Evolutionary conservation across 2,113 vertebrate genomes (phyloP).

Genomic region (Pardalotus punctatus): DNA sequence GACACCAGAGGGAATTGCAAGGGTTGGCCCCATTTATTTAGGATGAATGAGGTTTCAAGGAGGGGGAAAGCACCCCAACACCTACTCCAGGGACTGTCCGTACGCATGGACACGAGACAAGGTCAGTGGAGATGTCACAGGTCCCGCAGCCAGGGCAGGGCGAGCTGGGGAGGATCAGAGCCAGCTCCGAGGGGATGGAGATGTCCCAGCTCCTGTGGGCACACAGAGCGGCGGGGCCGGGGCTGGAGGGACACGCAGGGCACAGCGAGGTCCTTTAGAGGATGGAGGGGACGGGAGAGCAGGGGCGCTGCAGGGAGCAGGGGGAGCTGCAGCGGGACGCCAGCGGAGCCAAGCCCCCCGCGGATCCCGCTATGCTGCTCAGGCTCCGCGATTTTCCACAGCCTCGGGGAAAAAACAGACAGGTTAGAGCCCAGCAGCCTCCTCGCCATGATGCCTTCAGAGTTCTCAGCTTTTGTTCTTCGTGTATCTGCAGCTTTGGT

Average conservation of each 20-base stretch:
- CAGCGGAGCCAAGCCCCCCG: constrained; percentile 50
- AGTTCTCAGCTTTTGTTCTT: no score
- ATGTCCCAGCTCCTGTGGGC: neutral
- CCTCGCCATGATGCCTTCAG: neutral
- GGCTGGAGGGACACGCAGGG: neutral
- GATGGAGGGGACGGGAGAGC: constrained; percentile 50
- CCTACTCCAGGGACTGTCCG: neutral
- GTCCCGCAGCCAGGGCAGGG: neutral
- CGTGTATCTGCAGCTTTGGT: no score
- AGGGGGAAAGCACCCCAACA: neutral
- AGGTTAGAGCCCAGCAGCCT: neutral
- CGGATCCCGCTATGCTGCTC: constrained; percentile 65
- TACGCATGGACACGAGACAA: neutral
- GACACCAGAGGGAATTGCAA: neutral
- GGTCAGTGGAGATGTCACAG: fast-evolving
- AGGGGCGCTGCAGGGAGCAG: constrained; percentile 56
- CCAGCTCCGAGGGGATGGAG: neutral
- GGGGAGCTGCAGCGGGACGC: constrained; percentile 59
- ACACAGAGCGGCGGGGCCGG: no score
- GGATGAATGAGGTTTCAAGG: neutral
- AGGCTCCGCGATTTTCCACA: constrained; percentile 66
- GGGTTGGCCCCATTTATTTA: neutral
- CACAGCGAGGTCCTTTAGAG: neutral
- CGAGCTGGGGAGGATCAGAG: neutral
- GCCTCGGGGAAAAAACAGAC: constrained; percentile 69